Conservation (phyloP, 2,888 invertebrate genomes). For the Ophion costatus region DNA sequence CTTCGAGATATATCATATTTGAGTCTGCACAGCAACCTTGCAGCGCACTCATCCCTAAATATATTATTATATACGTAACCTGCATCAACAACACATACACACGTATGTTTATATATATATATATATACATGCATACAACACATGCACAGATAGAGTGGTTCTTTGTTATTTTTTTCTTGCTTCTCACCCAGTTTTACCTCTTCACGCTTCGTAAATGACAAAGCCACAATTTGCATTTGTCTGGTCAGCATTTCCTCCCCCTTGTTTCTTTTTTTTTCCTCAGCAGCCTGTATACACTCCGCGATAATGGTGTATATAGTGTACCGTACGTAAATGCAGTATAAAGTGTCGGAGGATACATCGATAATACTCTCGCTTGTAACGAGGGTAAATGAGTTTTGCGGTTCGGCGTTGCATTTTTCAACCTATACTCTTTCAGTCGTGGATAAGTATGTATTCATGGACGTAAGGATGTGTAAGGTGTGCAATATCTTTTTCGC, state of each 20-base stretch:
- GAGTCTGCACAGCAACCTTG: constrained; percentile 55
- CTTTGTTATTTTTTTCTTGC: constrained; percentile 32
- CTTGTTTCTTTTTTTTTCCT: constrained; percentile 14
- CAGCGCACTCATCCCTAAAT: constrained; percentile 33
- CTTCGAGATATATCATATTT: constrained; percentile 50
- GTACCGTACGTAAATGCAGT: constrained; percentile 1
- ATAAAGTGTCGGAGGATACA: constrained; percentile 22
- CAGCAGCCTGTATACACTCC: constrained; percentile 13
- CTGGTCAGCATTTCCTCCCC: constrained; percentile 31
- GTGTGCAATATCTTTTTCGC: constrained; percentile 56
- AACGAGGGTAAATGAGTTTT: constrained; percentile 71
- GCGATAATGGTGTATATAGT: constrained; percentile 38
- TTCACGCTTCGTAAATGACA: constrained; percentile 66
- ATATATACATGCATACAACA: neutral
- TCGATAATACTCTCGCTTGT: constrained; percentile 63
- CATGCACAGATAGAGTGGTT: neutral
- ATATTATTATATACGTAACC: constrained; percentile 40
- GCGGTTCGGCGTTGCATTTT: constrained; percentile 65
- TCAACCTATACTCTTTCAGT: constrained; percentile 37
- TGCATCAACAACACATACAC: neutral
- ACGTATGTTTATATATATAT: neutral
- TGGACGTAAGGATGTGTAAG: neutral
- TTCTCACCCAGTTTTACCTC: constrained; percentile 55
- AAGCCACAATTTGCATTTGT: constrained; percentile 64
- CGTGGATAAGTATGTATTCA: neutral